Evolutionary conservation across 2,888 invertebrate genomes (phyloP).

Genomic region (Rambutsinella grinnellia): DNA sequence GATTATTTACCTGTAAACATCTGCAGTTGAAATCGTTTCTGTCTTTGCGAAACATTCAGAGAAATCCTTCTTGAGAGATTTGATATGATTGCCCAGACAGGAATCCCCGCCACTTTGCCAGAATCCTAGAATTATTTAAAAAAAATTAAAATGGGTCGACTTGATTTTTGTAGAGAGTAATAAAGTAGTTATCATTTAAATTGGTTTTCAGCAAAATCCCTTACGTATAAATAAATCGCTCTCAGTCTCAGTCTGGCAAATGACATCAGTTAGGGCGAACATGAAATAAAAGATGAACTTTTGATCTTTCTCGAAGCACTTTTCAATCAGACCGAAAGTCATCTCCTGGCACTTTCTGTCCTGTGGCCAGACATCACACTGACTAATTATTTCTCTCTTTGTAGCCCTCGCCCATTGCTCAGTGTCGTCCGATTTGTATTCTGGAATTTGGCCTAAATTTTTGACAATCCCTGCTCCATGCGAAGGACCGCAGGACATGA

Average conservation of each 20-base stretch:
- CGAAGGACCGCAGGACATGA: conserved; percentile 55
- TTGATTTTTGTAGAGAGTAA: not conserved
- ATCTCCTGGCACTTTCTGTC: conserved; percentile 49
- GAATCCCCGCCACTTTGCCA: conserved; percentile 58
- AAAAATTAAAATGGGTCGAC: conserved; percentile 2
- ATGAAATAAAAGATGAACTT: conserved; percentile 59
- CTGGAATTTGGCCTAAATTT: conserved; percentile 45
- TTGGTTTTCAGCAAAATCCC: not conserved
- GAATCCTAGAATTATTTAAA: conserved; percentile 36
- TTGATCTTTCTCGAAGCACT: conserved; percentile 56
- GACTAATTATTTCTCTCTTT: conserved; percentile 44
- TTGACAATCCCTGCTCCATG: conserved; percentile 52
- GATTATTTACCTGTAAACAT: conserved; percentile 51
- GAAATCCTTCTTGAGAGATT: conserved; percentile 49
- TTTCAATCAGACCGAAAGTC: conserved; percentile 52
- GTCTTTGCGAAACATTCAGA: conserved; percentile 52
- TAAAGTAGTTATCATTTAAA: not conserved
- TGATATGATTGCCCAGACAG: conserved; percentile 52
- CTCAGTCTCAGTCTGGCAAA: conserved; percentile 54
- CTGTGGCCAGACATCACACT: conserved; percentile 51
- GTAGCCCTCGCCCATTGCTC: conserved; percentile 43
- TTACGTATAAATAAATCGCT: conserved; percentile 50
- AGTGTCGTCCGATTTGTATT: conserved; percentile 46
- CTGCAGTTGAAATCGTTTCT: conserved; percentile 50
- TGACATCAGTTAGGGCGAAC: conserved; percentile 58